Conservation (phyloP, 2,888 invertebrate genomes). For the Gerris lacustris region DNA sequence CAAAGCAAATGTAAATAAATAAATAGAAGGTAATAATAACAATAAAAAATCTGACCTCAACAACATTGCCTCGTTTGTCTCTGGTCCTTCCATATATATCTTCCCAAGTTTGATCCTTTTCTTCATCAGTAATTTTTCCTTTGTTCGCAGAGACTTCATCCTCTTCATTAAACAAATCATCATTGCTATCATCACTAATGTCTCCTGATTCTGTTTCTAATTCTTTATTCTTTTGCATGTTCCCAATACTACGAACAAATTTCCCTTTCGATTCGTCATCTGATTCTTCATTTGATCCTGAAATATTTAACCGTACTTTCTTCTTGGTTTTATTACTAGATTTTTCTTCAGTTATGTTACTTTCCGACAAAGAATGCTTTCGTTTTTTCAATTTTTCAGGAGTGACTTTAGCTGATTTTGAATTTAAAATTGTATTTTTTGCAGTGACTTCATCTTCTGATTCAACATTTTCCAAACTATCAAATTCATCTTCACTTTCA, state of each 20-base stretch:
- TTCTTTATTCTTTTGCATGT: slow-evolving; percentile 11
- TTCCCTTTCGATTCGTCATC: no score
- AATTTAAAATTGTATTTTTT: no score
- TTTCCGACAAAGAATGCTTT: no score
- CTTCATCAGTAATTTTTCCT: slow-evolving; percentile 13
- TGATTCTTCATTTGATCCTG: no score
- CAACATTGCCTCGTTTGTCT: slow-evolving; percentile 64
- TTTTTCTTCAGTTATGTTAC: no score
- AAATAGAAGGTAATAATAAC: not conserved
- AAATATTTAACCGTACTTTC: no score
- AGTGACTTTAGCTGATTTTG: no score
- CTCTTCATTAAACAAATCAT: slow-evolving; percentile 18
- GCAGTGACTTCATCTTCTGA: no score
- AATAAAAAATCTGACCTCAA: slow-evolving; percentile 34
- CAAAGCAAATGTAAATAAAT: not conserved
- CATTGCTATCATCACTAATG: slow-evolving; percentile 30
- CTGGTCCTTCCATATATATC: slow-evolving; percentile 87
- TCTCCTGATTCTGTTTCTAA: slow-evolving; percentile 22
- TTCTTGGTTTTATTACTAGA: no score
- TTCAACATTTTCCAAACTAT: slow-evolving; percentile 22
- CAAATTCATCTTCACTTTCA: slow-evolving; percentile 27
- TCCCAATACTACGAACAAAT: no score
- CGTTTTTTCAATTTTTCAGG: no score
- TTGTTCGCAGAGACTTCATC: not conserved
- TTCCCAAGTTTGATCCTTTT: slow-evolving; percentile 48